Evolutionary conservation across 2,113 vertebrate species (phyloP).

Genomic region (Bujurquina vittata): DNA sequence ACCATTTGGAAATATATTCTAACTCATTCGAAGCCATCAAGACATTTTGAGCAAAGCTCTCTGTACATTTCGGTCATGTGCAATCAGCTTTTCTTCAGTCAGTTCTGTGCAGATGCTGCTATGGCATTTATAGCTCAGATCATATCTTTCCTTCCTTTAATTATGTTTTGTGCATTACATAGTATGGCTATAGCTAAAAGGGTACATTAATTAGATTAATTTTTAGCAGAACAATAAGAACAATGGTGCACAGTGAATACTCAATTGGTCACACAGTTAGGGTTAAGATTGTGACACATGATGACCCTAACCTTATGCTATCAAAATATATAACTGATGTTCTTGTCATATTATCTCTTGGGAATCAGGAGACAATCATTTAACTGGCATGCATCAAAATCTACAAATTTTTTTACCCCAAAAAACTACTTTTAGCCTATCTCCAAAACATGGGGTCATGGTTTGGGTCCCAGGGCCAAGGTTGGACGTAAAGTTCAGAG

Average conservation of each 20-base stretch:
- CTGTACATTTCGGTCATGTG: constrained; percentile 5
- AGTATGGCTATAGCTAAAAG: background rate
- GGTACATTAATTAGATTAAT: too few relatives aligned
- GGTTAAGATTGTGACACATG: background rate
- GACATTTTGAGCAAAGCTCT: constrained; percentile 36
- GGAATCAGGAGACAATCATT: background rate
- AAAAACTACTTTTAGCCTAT: background rate
- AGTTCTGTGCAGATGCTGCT: background rate
- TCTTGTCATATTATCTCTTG: background rate
- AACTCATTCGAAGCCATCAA: constrained; percentile 43
- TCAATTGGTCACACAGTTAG: background rate
- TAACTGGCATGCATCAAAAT: background rate
- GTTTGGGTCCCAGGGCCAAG: background rate
- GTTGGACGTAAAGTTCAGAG: background rate
- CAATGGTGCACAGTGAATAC: background rate
- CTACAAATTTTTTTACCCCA: background rate
- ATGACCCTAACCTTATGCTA: background rate
- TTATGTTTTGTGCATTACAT: background rate
- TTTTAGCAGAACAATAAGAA: background rate
- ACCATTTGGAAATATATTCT: constrained; percentile 43
- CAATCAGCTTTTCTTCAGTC: background rate
- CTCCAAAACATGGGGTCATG: background rate
- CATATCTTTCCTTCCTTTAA: background rate
- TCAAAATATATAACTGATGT: background rate
- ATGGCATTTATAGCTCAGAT: background rate